These are phyloP conservation scores for Suillia variegata DNA, from an alignment of 2,888 invertebrate genomes.

Conservation along the genomic window DNA sequence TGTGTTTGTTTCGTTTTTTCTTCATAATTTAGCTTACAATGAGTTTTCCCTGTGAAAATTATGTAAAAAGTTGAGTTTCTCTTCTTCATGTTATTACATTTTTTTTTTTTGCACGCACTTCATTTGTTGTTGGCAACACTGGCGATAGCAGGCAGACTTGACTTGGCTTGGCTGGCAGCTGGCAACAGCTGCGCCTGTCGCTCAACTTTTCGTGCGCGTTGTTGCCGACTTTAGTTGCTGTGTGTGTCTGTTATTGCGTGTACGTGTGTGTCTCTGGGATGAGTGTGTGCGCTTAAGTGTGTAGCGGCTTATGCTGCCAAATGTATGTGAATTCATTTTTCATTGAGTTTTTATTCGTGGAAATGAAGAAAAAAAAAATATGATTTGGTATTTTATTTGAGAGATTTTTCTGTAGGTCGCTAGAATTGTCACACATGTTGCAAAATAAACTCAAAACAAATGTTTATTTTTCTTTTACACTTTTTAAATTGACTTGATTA, in stretches of 20 bases:
- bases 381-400: background rate
- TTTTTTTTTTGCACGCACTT: background rate
- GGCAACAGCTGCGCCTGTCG: conserved; percentile 34
- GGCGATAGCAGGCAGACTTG: too few relatives aligned
- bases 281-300: background rate
- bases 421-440: background rate
- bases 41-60: conserved; percentile 26
- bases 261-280: background rate
- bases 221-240: too few relatives aligned
- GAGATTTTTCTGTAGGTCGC: background rate
- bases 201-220: too few relatives aligned
- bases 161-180: too few relatives aligned
- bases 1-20: conserved; percentile 4
- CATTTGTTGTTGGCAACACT: conserved; percentile 18
- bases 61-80: conserved; percentile 32
- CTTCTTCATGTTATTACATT: conserved; percentile 27
- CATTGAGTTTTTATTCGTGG: conserved; percentile 39
- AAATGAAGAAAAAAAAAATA: conserved; percentile 5
- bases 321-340: conserved; percentile 35
- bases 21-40: conserved; percentile 2
- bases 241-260: conserved; percentile 17
- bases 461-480: too few relatives aligned
- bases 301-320: background rate
- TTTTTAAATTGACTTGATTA: too few relatives aligned
- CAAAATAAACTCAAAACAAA: too few relatives aligned